phyloP scores from a whole-genome alignment of 2,113 vertebrate species.

The Sturnus vulgaris region DNA sequence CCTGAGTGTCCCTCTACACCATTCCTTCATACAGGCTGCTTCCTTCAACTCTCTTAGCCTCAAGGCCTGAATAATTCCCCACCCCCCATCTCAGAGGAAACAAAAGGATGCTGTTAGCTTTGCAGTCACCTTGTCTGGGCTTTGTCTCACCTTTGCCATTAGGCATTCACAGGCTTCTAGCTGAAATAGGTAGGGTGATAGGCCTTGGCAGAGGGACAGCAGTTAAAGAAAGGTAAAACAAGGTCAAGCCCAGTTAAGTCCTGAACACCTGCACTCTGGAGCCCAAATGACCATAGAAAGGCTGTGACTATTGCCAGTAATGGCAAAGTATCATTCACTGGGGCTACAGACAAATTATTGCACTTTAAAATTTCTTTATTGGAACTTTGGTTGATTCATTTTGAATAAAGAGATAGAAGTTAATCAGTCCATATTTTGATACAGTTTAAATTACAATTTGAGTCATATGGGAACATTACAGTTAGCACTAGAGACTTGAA shows the following conservation, averaged over 20 bases:
- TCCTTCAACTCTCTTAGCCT: not conserved
- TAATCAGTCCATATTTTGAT: not conserved
- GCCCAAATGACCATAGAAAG: not conserved
- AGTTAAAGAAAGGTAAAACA: not conserved
- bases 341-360: not conserved
- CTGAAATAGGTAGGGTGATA: not conserved
- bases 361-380: not conserved
- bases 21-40: not conserved
- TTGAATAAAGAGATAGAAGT: not conserved
- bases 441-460: not conserved
- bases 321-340: not conserved
- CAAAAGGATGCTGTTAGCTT: not conserved
- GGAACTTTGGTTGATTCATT: not conserved
- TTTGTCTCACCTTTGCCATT: not conserved
- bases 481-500: not conserved
- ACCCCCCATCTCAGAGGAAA: too few relatives aligned
- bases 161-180: not conserved
- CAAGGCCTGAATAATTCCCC: not conserved
- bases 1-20: fast-evolving
- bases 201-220: not conserved
- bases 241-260: not conserved
- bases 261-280: not conserved
- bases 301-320: not conserved
- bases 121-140: not conserved
- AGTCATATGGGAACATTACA: not conserved